These are phyloP conservation scores for Branchipolynoe longqiensis DNA, from an alignment of 2,888 invertebrate species.

Conservation along the genomic window DNA sequence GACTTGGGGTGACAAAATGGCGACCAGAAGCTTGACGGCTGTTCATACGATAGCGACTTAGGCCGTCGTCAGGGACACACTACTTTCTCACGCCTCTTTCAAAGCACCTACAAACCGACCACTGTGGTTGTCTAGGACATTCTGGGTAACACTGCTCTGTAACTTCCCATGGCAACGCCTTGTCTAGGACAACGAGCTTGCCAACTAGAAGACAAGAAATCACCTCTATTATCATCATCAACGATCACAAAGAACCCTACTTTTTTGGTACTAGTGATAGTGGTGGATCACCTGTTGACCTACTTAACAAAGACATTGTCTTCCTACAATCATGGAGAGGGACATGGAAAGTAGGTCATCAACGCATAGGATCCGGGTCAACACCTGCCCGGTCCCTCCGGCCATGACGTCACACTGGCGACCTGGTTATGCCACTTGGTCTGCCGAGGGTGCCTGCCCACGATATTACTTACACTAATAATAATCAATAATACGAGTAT, in stretches of 20 bases:
- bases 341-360: background rate
- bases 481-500: conserved; percentile 29
- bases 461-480: conserved; percentile 32
- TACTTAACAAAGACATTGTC: background rate
- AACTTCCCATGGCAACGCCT: conserved; percentile 3
- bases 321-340: background rate
- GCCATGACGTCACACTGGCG: conserved; percentile 22
- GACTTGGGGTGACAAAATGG: too few species aligned
- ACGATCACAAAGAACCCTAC: background rate
- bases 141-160: background rate
- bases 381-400: conserved; percentile 13
- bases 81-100: conserved; percentile 7
- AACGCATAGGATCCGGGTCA: conserved; percentile 3
- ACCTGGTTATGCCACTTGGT: conserved; percentile 47
- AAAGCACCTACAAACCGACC: conserved; percentile 19
- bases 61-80: background rate
- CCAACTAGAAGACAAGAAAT: background rate
- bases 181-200: conserved; percentile 29
- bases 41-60: background rate
- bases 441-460: conserved; percentile 53
- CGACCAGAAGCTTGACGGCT: too few species aligned
- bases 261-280: background rate
- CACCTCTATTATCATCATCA: background rate
- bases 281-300: background rate
- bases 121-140: conserved; percentile 26